Evolutionary conservation across 2,888 invertebrate species (phyloP), one percentile per base, ranked within the genome.

Genomic region (Chesias legatella): DNA sequence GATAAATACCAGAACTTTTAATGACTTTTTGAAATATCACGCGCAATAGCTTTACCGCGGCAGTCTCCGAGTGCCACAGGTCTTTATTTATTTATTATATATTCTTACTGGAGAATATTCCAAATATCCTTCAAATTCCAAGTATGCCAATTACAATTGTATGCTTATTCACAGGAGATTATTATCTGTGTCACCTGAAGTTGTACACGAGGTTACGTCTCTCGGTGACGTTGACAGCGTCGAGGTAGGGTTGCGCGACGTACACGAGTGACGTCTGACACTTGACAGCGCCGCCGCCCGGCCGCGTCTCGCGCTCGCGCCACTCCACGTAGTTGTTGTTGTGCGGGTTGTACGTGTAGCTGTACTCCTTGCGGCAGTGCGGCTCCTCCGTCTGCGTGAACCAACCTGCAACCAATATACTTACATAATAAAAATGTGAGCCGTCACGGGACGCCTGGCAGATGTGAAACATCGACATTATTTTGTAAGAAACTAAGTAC

Each of bases 171-270:
- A n/a, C n/a, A n/a, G n/a, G n/a, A n/a, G n/a, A n/a, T n/a, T n/a
- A n/a, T n/a, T n/a, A n/a, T n/a, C n/a, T n/a, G n/a, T 0, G 36
- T 63, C 43, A 88, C 89, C 76, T 91, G 73, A 94, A 95, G 73
- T 94, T 94, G 76, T 96, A 97, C n/a, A 95, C 94, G 58, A 97
- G 85, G 74, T 97, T 97, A 55, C 97, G 90, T 47, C 96, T 91
- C 73, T 97, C 97, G 0, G 97, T 96, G 29, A 97, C 95, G 69
- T 95, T 94, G 37, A 97, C 91, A 29, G 94, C 94, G 57, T 94
- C 94, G 53, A 93, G 84, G 73, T 94, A 96, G 1, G 95, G 93
- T 58, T 92, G 89, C 27, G 92, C 93, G 35, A 93, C 91, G 73
- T 94, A 97, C 53, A 97, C 92, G 33, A 96, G 86, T 42, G 94